Evolutionary conservation across 1,140 invertebrate species (phyloP).

Genomic region (Trachymyrmex septentrionalis): DNA sequence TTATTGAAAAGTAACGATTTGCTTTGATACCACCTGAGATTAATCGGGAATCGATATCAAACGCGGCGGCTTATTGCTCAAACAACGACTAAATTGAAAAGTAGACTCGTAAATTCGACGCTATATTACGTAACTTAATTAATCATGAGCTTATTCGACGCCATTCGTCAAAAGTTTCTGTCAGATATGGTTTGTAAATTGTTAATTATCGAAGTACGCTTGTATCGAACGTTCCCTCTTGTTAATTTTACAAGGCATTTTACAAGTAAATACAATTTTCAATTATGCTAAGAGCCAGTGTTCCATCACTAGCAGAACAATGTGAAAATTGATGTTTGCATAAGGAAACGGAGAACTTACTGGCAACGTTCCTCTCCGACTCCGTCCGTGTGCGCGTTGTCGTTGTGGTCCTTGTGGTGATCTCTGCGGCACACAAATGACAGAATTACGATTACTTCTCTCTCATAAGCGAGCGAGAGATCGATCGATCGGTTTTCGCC

Average conservation of each 20-base stretch:
- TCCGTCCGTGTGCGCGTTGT: constrained; percentile 79
- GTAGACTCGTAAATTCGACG: constrained; percentile 41
- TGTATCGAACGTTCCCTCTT: not conserved
- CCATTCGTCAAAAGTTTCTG: constrained; percentile 16
- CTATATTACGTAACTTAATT: constrained; percentile 26
- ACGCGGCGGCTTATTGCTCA: not conserved
- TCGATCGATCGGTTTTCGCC: not conserved
- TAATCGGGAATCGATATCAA: constrained; percentile 54
- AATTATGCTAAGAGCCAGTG: constrained; percentile 6
- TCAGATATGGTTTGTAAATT: not conserved
- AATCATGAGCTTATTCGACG: constrained; percentile 19
- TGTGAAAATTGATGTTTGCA: not conserved
- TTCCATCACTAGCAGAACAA: no score
- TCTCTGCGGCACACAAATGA: constrained; percentile 78
- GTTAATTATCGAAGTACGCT: constrained; percentile 17
- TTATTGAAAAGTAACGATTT: constrained; percentile 36
- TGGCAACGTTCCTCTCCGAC: constrained; percentile 81
- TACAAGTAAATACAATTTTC: not conserved
- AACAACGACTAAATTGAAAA: constrained; percentile 51
- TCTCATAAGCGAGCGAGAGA: no score
- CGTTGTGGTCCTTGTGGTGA: constrained; percentile 81
- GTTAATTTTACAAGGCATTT: not conserved
- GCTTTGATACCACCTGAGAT: constrained; percentile 30
- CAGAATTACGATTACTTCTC: constrained; percentile 5
- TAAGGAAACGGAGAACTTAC: constrained; percentile 73